These are phyloP conservation scores for Nothobranchius furzeri DNA, from an alignment of 2,113 vertebrate genomes.

Conservation along the genomic window DNA sequence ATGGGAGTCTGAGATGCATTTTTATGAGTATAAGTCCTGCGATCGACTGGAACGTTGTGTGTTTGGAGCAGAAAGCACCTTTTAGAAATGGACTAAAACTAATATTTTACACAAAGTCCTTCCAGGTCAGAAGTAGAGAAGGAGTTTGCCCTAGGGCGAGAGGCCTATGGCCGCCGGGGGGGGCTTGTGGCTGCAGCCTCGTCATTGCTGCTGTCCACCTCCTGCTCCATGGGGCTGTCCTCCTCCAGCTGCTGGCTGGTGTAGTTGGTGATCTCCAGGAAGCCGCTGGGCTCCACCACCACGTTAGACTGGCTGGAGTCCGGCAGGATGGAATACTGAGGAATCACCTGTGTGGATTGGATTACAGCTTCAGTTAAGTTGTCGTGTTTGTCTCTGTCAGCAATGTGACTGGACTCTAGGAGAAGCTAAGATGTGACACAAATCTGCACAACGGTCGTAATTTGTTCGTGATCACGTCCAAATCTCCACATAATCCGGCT, in stretches of 20 bases:
- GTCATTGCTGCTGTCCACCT: constrained; percentile 93
- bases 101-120: constrained; percentile 41
- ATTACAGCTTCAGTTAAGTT: not conserved
- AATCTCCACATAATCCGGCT: too few relatives aligned
- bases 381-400: too few relatives aligned
- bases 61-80: constrained; percentile 39
- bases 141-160: not conserved
- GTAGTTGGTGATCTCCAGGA: constrained; percentile 96
- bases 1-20: constrained; percentile 11
- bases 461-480: too few relatives aligned
- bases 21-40: constrained; percentile 2
- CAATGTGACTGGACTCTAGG: too few relatives aligned
- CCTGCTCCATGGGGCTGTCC: constrained; percentile 89
- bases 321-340: constrained; percentile 95
- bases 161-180: constrained; percentile 80
- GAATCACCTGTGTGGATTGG: constrained; percentile 85
- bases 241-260: constrained; percentile 97
- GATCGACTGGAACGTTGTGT: constrained; percentile 10
- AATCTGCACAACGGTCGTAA: too few relatives aligned
- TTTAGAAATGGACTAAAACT: constrained; percentile 24
- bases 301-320: constrained; percentile 96
- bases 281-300: constrained; percentile 97
- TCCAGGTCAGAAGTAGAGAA: constrained; percentile 10
- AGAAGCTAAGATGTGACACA: too few relatives aligned
- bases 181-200: constrained; percentile 87